Base-by-base conservation (phyloP, 1,140 invertebrate genomes). In the Ephestia elutella region DNA sequence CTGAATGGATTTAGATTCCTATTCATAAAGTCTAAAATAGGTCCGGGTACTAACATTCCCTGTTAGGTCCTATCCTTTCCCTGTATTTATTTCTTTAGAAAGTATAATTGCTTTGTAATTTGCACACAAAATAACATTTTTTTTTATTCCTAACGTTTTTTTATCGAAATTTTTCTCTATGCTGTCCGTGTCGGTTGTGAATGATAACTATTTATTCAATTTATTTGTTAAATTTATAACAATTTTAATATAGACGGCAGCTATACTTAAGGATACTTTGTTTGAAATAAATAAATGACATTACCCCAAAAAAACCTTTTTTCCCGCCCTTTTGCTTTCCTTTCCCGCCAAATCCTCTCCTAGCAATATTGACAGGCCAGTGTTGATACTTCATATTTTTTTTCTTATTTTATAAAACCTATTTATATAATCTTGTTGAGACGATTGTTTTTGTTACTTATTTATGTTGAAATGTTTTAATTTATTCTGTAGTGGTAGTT, bases 301-400 rank as follows among this genome's bases (percentile, higher is more conserved):
- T 86, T 74, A 65, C 65, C 70, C 48, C 17, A 17, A 18, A 56
- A 25, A 25, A 25, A 25, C 13, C 59, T 25, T 17, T 59, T 64
- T 54, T 63, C 61, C 51, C 53, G 49, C 53, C 57, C 59, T 56
- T 62, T 68, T 69, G 58, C 61, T 49, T 63, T 59, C 51, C 58
- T 38, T n/a, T 58, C 63, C 50, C 50, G 57, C 56, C 53, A 53
- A 54, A 54, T 48, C 71, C 67, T 19, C 51, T 71, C 75, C 75
- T 75, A 73, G 75, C 85, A 87, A 86, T 87, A 87, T 87, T 87
- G 85, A 87, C 85, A 87, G 85, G 65, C 85, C 83, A 82, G 85
- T 87, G 85, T 87, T 87, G 85, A 82, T 77, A 78, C 77, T 82
- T 77, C 73, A 67, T 68, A 65, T 73, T 62, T 62, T 67, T 60